A percentile compares a stretch with the other conserved stretches of the same genome.
These are phyloP conservation scores for Bucco capensis DNA, from an alignment of 2,113 vertebrate species.

Conservation along the genomic window DNA sequence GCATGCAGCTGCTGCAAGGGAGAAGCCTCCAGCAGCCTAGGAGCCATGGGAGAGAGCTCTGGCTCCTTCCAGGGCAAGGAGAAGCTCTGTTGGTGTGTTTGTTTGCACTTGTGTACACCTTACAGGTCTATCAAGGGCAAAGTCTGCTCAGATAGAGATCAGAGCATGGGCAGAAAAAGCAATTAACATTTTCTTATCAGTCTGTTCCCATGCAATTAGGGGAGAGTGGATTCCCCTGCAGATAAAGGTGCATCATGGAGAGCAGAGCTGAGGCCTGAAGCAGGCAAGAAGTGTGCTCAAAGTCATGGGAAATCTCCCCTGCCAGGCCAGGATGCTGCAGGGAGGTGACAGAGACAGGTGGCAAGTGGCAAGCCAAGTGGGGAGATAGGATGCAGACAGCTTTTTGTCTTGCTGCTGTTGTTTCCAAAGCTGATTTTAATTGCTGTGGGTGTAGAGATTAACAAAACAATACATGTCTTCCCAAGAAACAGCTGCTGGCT, in stretches of 20 bases:
- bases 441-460: slow-evolving; percentile 19
- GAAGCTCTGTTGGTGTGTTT: neutral
- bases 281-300: slow-evolving; percentile 30
- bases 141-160: slow-evolving; percentile 53
- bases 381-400: neutral
- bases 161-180: slow-evolving; percentile 32
- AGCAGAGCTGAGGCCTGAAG: slow-evolving; percentile 4
- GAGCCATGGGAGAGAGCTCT: neutral
- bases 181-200: slow-evolving; percentile 60
- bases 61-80: neutral
- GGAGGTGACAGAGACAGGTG: neutral
- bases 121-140: slow-evolving; percentile 20
- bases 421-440: neutral
- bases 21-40: neutral
- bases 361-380: neutral
- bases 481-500: slow-evolving; percentile 27
- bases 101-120: neutral
- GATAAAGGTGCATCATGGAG: slow-evolving; percentile 48
- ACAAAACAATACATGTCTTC: neutral
- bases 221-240: slow-evolving; percentile 32
- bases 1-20: slow-evolving; percentile 8
- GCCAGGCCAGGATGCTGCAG: neutral
- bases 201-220: slow-evolving; percentile 27
- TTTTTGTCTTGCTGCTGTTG: neutral
- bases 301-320: neutral